A percentile compares a stretch with the other conserved stretches of the same genome.
Evolutionary conservation across 1,140 invertebrate genomes (phyloP).

Genomic region (Drosophila sp.): DNA sequence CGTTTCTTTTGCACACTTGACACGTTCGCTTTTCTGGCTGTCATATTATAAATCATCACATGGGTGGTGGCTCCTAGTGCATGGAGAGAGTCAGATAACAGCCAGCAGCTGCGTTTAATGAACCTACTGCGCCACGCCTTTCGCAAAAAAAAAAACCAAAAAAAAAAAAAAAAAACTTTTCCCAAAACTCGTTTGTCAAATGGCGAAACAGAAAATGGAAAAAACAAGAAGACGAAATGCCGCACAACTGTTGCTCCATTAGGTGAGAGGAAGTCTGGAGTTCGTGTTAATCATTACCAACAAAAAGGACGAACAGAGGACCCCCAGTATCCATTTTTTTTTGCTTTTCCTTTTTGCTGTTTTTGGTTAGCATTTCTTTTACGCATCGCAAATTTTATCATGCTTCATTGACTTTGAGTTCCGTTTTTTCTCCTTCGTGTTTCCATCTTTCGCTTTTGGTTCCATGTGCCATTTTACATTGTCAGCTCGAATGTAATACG

Average conservation of each 20-base stretch:
- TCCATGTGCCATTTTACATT: constrained; percentile 49
- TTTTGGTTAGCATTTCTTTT: constrained; percentile 43
- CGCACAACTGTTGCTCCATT: constrained; percentile 57
- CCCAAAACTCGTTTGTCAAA: constrained; percentile 55
- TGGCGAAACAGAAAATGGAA: constrained; percentile 18
- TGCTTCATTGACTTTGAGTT: constrained; percentile 77
- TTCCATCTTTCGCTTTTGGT: constrained; percentile 36
- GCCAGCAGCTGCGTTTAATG: constrained; percentile 74
- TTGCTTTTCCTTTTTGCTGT: constrained; percentile 35
- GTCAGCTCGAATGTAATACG: constrained; percentile 66
- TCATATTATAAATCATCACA: constrained; percentile 71
- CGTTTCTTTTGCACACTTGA: constrained; percentile 65
- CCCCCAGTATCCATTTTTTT: constrained; percentile 53
- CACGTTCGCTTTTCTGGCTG: constrained; percentile 61
- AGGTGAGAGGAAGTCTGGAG: constrained; percentile 5
- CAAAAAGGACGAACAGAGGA: constrained; percentile 47
- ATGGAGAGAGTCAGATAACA: constrained; percentile 57
- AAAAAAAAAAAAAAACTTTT: constrained; percentile 50
- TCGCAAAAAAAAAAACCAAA: constrained; percentile 3
- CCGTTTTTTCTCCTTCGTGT: constrained; percentile 10
- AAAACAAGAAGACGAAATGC: constrained; percentile 19
- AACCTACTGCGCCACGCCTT: constrained; percentile 64
- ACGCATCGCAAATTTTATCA: constrained; percentile 70
- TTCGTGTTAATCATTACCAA: constrained; percentile 42
- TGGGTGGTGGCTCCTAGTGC: constrained; percentile 26